Base-by-base conservation (phyloP, 2,113 vertebrate species). In the Melanotaenia duboulayi region DNA sequence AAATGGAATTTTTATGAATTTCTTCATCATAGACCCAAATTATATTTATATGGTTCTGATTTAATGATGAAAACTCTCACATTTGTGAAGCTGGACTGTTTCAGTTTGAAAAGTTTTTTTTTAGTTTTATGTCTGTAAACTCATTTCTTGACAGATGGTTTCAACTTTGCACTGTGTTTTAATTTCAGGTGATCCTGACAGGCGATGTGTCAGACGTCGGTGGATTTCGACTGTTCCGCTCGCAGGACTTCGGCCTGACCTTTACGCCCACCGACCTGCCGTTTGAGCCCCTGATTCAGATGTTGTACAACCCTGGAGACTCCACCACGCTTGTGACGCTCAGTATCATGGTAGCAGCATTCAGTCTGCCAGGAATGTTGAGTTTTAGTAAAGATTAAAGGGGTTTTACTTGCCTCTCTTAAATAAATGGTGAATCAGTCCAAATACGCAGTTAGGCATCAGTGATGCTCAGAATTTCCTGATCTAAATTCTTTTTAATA, bases 231-330 rank as follows among this genome's bases (percentile, higher is more conserved):
- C 94, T 98, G 69, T 97, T 97, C 85, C 92, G 94, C 74, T 97
- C 97, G 0, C 90, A 55, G 11, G 91, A 98, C 86, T 97, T 95
- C 23, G 97, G 95, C n/a, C 87, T 91, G 82, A 94, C 89, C 44
- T 98, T 98, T 63, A 44, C 83, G 6, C 71, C 89, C 6, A 94
- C 89, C 0, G 95, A 97, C 64, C 88, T 98, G 64, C 95, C 95
- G 11, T 98, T 98, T 57, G 94, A 95, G 52, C 97, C 96, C 11
- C 90, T 96, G 65, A 94, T 94, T 64, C 96, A 97, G 84, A 94
- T 97, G 88, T 88, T 93, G 77, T 98, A 96, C 86, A 95, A 94
- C 82, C 94, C 96, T 0, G 90, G 82, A 25, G 92, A 95, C 76
- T 74, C 94, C 4, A 89, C 94, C 52, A 76, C 78, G 3, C 93